Evolutionary conservation across 2,113 vertebrate genomes (phyloP).

Genomic region (human (Homo sapiens)): DNA sequence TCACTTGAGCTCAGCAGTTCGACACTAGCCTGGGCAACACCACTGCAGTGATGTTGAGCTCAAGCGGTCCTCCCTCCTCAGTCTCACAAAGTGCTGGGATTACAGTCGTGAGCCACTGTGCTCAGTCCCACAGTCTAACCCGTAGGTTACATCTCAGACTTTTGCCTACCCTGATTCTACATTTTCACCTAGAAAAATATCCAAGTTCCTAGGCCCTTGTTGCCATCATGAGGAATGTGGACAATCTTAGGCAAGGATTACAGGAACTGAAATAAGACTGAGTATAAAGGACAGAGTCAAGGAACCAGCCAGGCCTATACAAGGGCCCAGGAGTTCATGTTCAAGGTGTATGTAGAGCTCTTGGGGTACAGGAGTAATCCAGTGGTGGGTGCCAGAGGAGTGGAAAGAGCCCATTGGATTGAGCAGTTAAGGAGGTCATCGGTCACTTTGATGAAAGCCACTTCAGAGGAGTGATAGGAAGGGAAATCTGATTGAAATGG

Average conservation of each 20-base stretch:
- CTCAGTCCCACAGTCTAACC: background rate
- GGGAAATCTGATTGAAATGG: constrained; percentile 6
- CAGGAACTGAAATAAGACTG: background rate
- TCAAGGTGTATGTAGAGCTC: background rate
- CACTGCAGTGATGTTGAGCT: too few relatives aligned
- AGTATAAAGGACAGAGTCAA: background rate
- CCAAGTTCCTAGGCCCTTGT: constrained; percentile 6
- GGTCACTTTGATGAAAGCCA: background rate
- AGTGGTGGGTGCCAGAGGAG: background rate
- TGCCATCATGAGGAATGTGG: background rate
- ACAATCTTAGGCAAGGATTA: background rate
- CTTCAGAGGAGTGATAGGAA: constrained; percentile 10
- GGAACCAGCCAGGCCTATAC: background rate
- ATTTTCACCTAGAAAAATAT: constrained; percentile 5
- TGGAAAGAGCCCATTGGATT: background rate
- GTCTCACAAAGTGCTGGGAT: too few relatives aligned
- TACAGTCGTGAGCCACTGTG: too few relatives aligned
- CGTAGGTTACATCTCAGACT: background rate
- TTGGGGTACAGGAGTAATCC: background rate
- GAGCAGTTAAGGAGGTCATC: background rate
- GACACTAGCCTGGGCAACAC: too few relatives aligned
- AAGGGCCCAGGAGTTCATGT: background rate
- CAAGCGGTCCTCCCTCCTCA: too few relatives aligned
- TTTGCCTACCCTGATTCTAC: background rate
- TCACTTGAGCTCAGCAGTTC: too few relatives aligned